These are phyloP conservation scores for Gymnodraco acuticeps DNA, from an alignment of 2,797 vertebrate species.

Conservation along the genomic window DNA sequence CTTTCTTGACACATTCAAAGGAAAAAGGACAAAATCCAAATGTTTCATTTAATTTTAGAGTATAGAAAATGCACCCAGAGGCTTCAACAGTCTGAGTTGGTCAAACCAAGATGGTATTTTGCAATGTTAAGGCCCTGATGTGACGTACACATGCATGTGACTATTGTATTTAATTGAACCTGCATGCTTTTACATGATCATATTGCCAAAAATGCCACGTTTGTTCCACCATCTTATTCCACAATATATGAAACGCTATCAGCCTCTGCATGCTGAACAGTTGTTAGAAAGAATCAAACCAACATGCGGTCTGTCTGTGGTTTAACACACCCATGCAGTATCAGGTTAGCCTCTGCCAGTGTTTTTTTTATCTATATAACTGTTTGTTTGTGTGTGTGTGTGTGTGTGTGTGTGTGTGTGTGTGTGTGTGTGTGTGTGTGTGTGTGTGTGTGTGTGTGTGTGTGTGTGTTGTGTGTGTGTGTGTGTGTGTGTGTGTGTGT, in stretches of 20 bases:
- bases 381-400: background rate
- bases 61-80: background rate
- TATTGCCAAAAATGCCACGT: background rate
- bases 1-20: background rate
- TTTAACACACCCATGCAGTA: slow-evolving; percentile 37
- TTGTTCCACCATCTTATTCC: background rate
- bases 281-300: slow-evolving; percentile 24
- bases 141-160: background rate
- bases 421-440: too few relatives aligned
- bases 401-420: too few relatives aligned
- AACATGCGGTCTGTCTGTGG: slow-evolving; percentile 25
- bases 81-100: background rate
- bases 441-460: too few relatives aligned
- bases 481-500: slow-evolving; percentile 14
- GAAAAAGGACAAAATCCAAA: background rate
- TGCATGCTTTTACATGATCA: background rate
- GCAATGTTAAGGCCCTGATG: background rate
- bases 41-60: background rate
- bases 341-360: slow-evolving; percentile 9
- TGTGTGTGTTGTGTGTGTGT: too few relatives aligned
- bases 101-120: background rate
- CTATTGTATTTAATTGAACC: background rate
- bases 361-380: background rate
- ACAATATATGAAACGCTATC: background rate
- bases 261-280: slow-evolving; percentile 3